Conservation (phyloP, 2,113 vertebrate species). For the Zootoca vivipara region DNA sequence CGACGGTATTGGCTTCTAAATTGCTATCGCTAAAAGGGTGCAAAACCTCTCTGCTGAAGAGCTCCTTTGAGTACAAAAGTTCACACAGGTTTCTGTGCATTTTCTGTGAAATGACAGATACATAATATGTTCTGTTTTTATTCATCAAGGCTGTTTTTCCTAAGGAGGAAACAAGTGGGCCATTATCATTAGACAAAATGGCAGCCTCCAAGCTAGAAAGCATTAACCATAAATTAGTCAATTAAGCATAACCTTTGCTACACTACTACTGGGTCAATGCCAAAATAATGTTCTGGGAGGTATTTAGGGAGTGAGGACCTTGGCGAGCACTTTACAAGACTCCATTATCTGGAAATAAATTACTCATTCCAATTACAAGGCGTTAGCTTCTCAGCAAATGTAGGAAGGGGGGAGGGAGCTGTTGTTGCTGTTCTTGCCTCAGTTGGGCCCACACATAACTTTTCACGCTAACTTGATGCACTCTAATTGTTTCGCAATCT, state of each 20-base stretch:
- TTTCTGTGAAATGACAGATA: conserved; percentile 20
- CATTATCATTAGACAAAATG: conserved; percentile 65
- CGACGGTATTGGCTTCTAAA: not conserved
- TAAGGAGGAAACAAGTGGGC: conserved; percentile 54
- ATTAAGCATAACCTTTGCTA: conserved; percentile 75
- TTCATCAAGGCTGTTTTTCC: conserved; percentile 41
- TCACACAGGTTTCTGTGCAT: conserved; percentile 16
- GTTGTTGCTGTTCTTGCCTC: conserved; percentile 47
- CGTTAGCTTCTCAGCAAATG: conserved; percentile 50
- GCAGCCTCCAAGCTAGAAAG: conserved; percentile 62
- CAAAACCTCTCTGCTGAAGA: not conserved
- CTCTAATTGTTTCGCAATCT: conserved; percentile 47
- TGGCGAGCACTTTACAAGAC: conserved; percentile 71
- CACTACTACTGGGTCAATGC: conserved; percentile 61
- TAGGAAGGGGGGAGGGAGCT: not conserved
- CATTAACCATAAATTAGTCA: conserved; percentile 76
- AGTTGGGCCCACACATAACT: conserved; percentile 35
- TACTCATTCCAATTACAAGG: conserved; percentile 69
- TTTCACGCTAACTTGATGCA: conserved; percentile 64
- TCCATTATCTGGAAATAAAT: conserved; percentile 74
- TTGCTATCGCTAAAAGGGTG: conserved; percentile 4
- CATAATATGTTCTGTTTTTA: conserved; percentile 55
- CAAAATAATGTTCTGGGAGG: conserved; percentile 61
- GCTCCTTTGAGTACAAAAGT: rapidly evolving
- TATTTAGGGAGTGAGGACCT: conserved; percentile 68